These are phyloP conservation scores for Microchirus variegatus DNA, from an alignment of 2,797 vertebrate genomes.

Conservation along the genomic window DNA sequence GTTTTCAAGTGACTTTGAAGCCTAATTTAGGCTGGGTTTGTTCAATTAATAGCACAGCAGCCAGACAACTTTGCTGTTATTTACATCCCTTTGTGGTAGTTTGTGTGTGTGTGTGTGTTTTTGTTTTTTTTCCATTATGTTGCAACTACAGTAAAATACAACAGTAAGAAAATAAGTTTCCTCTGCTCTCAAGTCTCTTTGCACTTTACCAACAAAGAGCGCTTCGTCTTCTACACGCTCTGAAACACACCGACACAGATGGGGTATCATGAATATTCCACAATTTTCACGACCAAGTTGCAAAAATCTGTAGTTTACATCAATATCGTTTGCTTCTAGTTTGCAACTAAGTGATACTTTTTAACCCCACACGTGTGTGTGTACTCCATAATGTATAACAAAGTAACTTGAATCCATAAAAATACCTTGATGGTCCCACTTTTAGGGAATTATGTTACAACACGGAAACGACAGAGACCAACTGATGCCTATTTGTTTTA, in stretches of 20 bases:
- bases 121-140: constrained; percentile 21
- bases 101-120: background rate
- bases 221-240: constrained; percentile 19
- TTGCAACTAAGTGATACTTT: too few relatives aligned
- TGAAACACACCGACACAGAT: constrained; percentile 25
- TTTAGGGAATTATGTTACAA: too few relatives aligned
- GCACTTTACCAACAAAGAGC: constrained; percentile 40
- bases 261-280: background rate
- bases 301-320: background rate
- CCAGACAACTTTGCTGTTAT: constrained; percentile 61
- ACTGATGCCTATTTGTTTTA: too few relatives aligned
- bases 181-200: constrained; percentile 15
- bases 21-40: constrained; percentile 46
- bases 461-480: too few relatives aligned
- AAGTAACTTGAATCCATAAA: too few relatives aligned
- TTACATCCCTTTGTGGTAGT: constrained; percentile 36
- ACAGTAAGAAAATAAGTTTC: constrained; percentile 7
- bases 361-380: too few relatives aligned
- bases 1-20: constrained; percentile 45
- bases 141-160: constrained; percentile 25
- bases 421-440: too few relatives aligned
- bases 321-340: too few relatives aligned
- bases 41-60: constrained; percentile 69
- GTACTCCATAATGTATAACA: too few relatives aligned
- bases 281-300: too few relatives aligned